Conservation (phyloP, 2,113 vertebrate species). For the Semicossyphus pulcher region DNA sequence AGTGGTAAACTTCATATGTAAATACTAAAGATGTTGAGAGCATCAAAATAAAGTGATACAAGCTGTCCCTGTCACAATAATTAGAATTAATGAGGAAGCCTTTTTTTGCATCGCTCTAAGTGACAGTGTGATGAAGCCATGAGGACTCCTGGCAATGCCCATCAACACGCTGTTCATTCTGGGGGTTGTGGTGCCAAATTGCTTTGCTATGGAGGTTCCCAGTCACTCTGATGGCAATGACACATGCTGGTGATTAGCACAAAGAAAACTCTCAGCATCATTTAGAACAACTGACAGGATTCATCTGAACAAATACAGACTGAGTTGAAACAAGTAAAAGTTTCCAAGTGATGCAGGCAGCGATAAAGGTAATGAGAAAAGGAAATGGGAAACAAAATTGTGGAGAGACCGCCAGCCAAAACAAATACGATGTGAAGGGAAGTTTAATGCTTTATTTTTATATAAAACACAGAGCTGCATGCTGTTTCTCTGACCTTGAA, state of each 20-base stretch:
- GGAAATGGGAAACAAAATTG: slow-evolving; percentile 17
- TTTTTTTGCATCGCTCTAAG: background rate
- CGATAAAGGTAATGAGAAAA: slow-evolving; percentile 37
- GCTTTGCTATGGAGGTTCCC: slow-evolving; percentile 33
- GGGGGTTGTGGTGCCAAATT: slow-evolving; percentile 43
- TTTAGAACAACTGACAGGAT: slow-evolving; percentile 29
- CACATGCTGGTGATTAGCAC: slow-evolving; percentile 54
- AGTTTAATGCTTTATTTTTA: slow-evolving; percentile 9
- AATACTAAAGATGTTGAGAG: background rate
- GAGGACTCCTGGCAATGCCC: slow-evolving; percentile 17
- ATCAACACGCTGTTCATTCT: slow-evolving; percentile 43
- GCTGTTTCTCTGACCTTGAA: background rate
- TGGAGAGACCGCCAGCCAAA: slow-evolving; percentile 15
- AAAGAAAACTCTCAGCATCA: slow-evolving; percentile 33
- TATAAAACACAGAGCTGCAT: background rate
- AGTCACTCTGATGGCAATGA: slow-evolving; percentile 38
- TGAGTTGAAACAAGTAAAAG: slow-evolving; percentile 14
- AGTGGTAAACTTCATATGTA: too few species aligned
- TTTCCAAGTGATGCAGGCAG: background rate
- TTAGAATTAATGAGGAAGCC: slow-evolving; percentile 13
- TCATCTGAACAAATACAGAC: slow-evolving; percentile 17
- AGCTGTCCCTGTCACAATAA: background rate
- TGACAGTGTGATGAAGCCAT: slow-evolving; percentile 22
- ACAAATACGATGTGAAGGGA: slow-evolving; percentile 21
- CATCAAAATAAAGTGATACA: slow-evolving; percentile 1